Conservation (phyloP, 2,888 invertebrate genomes). For the Anthophora plumipes region DNA sequence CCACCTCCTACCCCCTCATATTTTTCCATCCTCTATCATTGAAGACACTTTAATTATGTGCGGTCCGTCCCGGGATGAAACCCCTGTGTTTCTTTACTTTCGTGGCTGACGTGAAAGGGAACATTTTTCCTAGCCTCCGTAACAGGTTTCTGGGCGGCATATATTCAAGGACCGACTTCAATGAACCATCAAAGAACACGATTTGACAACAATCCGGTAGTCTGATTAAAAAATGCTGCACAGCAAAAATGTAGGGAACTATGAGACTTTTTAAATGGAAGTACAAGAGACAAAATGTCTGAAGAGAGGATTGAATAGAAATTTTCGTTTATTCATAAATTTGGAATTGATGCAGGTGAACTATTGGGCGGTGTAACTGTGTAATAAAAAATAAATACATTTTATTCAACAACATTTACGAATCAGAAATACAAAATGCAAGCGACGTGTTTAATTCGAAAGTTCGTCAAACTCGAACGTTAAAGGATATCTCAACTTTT, state of each 20-base stretch:
- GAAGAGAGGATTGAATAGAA: no score
- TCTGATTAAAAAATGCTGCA: neutral
- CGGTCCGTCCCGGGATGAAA: conserved; percentile 19
- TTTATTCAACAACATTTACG: no score
- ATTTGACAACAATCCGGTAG: conserved; percentile 7
- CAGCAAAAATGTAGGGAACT: neutral
- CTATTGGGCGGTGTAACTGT: no score
- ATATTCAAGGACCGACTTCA: conserved; percentile 13
- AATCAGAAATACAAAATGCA: no score
- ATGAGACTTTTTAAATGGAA: neutral
- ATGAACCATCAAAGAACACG: neutral
- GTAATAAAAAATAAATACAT: no score
- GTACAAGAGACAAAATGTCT: no score
- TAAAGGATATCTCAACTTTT: no score
- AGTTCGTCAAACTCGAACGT: no score
- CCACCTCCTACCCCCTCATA: conserved; percentile 44
- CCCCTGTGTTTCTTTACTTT: conserved; percentile 26
- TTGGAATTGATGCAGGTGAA: no score
- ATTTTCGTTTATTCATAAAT: no score
- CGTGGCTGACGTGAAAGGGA: conserved; percentile 3
- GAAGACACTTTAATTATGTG: conserved; percentile 67
- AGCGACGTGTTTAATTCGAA: no score
- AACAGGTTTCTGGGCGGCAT: neutral
- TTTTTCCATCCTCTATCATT: conserved; percentile 53
- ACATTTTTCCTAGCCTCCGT: conserved; percentile 20